A percentile compares a stretch with the other conserved stretches of the same genome.
Evolutionary conservation across 2,888 invertebrate species (phyloP).

Genomic region (Ornithoptera priamus): DNA sequence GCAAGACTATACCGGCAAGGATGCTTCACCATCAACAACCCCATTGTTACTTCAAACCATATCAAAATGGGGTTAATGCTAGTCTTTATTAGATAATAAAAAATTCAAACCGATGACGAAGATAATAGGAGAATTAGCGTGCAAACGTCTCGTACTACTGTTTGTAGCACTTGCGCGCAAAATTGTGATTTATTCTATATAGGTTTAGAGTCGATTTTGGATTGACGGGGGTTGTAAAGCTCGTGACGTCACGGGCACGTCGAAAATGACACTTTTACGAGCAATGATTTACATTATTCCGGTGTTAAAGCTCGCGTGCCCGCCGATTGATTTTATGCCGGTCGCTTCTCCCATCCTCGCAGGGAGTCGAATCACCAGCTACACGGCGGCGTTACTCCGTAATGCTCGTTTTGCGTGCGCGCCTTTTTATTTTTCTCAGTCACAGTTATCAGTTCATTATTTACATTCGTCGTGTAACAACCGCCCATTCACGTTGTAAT

Average conservation of each 20-base stretch:
- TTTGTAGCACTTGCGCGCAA: slow-evolving; percentile 34
- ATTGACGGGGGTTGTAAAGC: slow-evolving; percentile 36
- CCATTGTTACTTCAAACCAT: too few relatives aligned
- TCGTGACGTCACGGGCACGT: slow-evolving; percentile 75
- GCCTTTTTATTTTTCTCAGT: slow-evolving; percentile 46
- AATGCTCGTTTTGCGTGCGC: slow-evolving; percentile 73
- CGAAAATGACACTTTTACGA: slow-evolving; percentile 79
- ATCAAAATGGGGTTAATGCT: too few relatives aligned
- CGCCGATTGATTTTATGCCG: slow-evolving; percentile 78
- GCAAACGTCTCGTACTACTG: slow-evolving; percentile 53
- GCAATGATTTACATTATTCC: slow-evolving; percentile 78
- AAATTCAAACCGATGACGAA: slow-evolving; percentile 60
- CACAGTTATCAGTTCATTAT: slow-evolving; percentile 15
- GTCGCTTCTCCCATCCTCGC: slow-evolving; percentile 74
- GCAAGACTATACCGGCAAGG: too few relatives aligned
- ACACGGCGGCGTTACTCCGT: slow-evolving; percentile 72
- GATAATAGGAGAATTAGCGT: slow-evolving; percentile 67
- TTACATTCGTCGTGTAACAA: slow-evolving; percentile 6
- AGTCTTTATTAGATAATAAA: slow-evolving; percentile 40
- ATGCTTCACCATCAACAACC: too few relatives aligned
- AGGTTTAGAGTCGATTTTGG: slow-evolving; percentile 40
- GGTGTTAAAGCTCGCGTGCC: slow-evolving; percentile 77
- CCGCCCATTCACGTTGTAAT: too few relatives aligned
- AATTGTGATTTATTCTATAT: slow-evolving; percentile 40
- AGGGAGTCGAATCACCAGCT: slow-evolving; percentile 73